phyloP scores from a whole-genome alignment of 2,797 vertebrate species.

The Danionella dracula region DNA sequence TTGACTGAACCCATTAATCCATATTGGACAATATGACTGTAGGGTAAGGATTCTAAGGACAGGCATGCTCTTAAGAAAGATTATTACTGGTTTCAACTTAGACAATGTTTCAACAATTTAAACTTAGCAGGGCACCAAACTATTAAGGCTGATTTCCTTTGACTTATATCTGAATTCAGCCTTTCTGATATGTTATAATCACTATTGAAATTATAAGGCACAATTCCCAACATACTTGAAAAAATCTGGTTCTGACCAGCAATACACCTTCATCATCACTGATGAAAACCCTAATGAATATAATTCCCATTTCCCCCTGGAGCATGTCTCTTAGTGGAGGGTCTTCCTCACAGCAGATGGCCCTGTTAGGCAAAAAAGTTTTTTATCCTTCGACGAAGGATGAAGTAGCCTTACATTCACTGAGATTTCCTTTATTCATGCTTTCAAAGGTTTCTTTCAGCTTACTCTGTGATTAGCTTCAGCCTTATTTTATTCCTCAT shows the following conservation, averaged over 20 bases:
- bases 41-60: no score
- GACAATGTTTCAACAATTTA: no score
- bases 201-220: no score
- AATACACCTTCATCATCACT: conserved; percentile 18
- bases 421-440: conserved; percentile 27
- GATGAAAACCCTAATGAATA: conserved; percentile 1
- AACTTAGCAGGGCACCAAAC: no score
- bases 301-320: neutral
- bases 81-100: no score
- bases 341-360: conserved; percentile 2
- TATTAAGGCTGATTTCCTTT: no score
- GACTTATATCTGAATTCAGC: neutral
- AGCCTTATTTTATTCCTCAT: conserved; percentile 24
- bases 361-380: conserved; percentile 15
- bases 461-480: conserved; percentile 16
- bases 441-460: conserved; percentile 32
- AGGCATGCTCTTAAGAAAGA: no score
- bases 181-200: no score
- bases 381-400: conserved; percentile 13
- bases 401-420: conserved; percentile 10
- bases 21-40: no score
- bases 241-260: neutral
- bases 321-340: neutral
- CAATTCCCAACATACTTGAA: neutral
- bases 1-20: no score